Conservation (phyloP, 2,113 vertebrate species). For the Cinclus mexicanus region DNA sequence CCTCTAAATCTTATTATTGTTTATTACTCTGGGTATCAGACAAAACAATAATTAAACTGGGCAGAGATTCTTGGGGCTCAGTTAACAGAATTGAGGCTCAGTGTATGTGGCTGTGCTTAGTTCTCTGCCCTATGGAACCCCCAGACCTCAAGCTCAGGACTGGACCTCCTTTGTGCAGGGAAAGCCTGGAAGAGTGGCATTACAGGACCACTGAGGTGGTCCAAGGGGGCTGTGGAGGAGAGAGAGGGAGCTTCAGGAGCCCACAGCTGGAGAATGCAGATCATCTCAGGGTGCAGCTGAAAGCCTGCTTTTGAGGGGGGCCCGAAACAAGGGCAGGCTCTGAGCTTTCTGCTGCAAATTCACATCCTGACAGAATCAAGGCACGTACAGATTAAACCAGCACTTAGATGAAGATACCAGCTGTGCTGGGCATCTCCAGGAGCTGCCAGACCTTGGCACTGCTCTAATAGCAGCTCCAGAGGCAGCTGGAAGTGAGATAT, state of each 20-base stretch:
- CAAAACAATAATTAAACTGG: background rate
- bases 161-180: background rate
- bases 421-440: background rate
- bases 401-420: background rate
- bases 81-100: background rate
- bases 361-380: background rate
- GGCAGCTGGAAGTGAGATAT: background rate
- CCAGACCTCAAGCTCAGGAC: background rate
- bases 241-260: background rate
- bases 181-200: background rate
- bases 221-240: background rate
- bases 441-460: background rate
- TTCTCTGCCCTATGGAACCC: rapidly evolving
- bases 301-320: background rate
- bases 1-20: slow-evolving; percentile 18
- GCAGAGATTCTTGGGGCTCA: background rate
- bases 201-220: background rate
- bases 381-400: background rate
- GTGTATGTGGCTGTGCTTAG: rapidly evolving
- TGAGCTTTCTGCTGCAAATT: background rate
- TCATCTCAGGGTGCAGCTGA: background rate
- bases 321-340: background rate
- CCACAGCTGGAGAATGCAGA: rapidly evolving
- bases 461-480: background rate
- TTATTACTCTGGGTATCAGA: slow-evolving; percentile 22